phyloP scores from a whole-genome alignment of 1,140 invertebrate species.

The Stegodyphus mimosarum region DNA sequence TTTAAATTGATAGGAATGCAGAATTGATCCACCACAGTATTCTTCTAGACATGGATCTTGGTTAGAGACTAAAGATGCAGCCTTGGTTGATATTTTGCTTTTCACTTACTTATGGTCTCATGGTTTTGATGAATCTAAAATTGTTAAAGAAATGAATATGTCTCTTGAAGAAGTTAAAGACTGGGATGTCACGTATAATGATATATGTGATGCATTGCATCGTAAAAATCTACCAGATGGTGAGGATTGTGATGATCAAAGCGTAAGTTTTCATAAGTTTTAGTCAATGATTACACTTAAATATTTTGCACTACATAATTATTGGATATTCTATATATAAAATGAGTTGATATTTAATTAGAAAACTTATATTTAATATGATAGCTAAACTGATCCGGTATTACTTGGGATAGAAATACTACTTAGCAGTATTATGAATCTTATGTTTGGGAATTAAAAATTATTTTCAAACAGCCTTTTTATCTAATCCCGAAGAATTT shows the following conservation, averaged over 20 bases:
- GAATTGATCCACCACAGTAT: neutral
- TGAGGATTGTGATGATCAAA: neutral
- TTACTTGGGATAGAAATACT: no score
- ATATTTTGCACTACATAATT: no score
- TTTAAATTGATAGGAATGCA: constrained; percentile 14
- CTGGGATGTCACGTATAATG: constrained; percentile 10
- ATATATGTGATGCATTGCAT: constrained; percentile 10
- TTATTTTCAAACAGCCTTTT: no score
- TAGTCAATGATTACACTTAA: no score
- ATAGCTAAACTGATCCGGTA: no score
- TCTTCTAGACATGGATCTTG: constrained; percentile 29
- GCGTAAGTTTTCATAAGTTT: neutral
- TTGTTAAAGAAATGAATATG: constrained; percentile 19
- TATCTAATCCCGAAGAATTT: no score
- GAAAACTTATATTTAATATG: no score
- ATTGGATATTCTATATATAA: no score
- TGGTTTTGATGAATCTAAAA: constrained; percentile 7
- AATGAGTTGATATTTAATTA: no score
- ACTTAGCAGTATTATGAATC: no score
- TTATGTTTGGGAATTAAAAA: no score
- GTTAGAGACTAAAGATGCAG: constrained; percentile 25
- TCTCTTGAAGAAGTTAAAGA: neutral
- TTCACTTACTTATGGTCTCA: constrained; percentile 38
- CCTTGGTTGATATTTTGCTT: constrained; percentile 26
- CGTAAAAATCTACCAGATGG: neutral